Base-by-base conservation (phyloP, 2,888 invertebrate genomes). In the Diadegma fenestrale region DNA sequence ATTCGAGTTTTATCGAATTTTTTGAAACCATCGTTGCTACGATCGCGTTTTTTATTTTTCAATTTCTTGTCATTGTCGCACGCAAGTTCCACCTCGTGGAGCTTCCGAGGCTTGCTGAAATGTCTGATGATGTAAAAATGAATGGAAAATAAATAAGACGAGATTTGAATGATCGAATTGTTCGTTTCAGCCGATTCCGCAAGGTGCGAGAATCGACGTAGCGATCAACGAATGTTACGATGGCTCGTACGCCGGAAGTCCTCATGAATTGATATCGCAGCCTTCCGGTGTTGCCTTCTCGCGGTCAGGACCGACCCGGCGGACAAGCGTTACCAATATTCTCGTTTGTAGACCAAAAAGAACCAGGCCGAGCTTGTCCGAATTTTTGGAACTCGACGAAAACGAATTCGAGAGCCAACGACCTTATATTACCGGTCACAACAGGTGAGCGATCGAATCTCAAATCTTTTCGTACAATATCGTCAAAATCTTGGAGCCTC, bases 191-290 rank as follows among this genome's bases (percentile, higher is more conserved):
- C 97, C 97, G 48, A 96, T 97, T 88, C 94, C 96, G 0, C 95
- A 96, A 90, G 97, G 98, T 85, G 98, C 98, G 58, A 96, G 98
- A 83, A 97, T 99, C 88, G 99, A 99, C 94, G 99, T 99, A 1
- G 97, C 98, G 0, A 97, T 99, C 89, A 99, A 99, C 94, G 98
- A 99, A 94, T 95, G 97, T 85, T 99, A 98, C 94, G 99, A 99
- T 94, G 99, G 99, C 0, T 98, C 98, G 0, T 99, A 99, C 94
- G 97, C 98, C 14, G 99, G 99, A 5, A 98, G 98, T 61, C 98
- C 99, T 0, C 98, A 98, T 92, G 98, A 98, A 94, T 95, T 98
- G 87, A 97, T 97, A 75, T 96, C 97, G 0, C 96, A 96, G 88
- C 96, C 96, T 0, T 95, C 96, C 2, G 97, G 97, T 33, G 95